Evolutionary conservation across 92 coral and sea anemone species (phyloP), one percentile per base, ranked within the genome.

Genomic region (Heliopora coerulea): DNA sequence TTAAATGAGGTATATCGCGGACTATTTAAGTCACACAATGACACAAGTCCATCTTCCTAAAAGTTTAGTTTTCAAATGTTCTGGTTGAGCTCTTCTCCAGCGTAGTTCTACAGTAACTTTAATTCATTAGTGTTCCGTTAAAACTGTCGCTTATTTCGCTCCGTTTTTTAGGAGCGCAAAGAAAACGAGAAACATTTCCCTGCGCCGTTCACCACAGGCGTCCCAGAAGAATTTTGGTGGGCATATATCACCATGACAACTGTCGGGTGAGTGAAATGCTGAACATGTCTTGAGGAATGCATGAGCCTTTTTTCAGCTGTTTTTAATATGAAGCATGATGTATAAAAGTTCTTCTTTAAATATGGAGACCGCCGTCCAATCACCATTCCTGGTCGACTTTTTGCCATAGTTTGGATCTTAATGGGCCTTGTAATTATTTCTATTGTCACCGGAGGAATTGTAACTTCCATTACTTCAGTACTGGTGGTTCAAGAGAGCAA

Each of bases 301-400:
- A 37, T 4, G 6, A 4, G 42, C 42, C 5, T 12, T 37, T 37
- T 37, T 5, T 12, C 42, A 37, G n/a, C n/a, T n/a, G n/a, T n/a
- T n/a, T n/a, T n/a, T n/a, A n/a, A n/a, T n/a, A n/a, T n/a, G n/a
- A n/a, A n/a, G n/a, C n/a, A n/a, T n/a, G n/a, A n/a, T n/a, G n/a
- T n/a, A n/a, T n/a, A n/a, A n/a, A n/a, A n/a, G n/a, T n/a, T n/a
- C 7, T 56, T 27, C 20, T 40, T 56, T 28, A 89, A 90, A 35
- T 89, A 89, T 52, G 96, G 96, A 37, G 96, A 89, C 54, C 83
- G 90, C 18, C 52, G 82, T 20, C 90, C 96, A 21, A 59, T 68
- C 2, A 82, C 90, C 8, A 35, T 61, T 13, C 50, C 73, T 20
- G 87, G 77, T 46, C 83, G 96, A 40, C 18, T 89, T 12, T 29